A percentile compares a stretch with the other conserved stretches of the same genome.
Evolutionary conservation across 2,113 vertebrate genomes (phyloP).

Genomic region (Cyanocitta stelleri): DNA sequence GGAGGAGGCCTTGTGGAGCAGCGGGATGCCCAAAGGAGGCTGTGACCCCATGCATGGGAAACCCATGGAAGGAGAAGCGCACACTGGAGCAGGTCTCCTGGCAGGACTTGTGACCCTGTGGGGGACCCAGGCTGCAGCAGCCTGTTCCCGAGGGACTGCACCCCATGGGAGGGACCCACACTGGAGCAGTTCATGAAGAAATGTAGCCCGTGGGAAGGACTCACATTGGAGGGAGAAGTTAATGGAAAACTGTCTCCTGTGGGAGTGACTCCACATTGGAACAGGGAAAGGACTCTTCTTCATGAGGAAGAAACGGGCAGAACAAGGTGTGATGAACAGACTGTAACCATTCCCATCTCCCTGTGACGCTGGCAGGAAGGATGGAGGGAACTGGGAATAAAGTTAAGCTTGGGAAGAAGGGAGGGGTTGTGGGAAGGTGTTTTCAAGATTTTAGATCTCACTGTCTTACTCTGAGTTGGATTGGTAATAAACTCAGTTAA

Average conservation of each 20-base stretch:
- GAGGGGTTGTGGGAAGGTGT: background rate
- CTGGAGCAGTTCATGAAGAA: background rate
- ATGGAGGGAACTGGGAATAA: background rate
- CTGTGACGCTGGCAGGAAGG: background rate
- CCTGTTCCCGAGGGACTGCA: background rate
- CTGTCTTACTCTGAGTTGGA: background rate
- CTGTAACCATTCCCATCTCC: background rate
- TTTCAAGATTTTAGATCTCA: background rate
- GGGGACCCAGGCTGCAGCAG: background rate
- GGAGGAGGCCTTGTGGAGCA: background rate
- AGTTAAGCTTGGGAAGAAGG: background rate
- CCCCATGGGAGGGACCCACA: background rate
- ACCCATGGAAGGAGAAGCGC: background rate
- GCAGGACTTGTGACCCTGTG: background rate
- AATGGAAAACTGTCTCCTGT: background rate
- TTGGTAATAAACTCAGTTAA: background rate
- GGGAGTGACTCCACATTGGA: background rate
- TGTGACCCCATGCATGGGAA: background rate
- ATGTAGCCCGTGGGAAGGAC: rapidly evolving
- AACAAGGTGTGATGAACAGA: background rate
- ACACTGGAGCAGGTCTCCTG: background rate
- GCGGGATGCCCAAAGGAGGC: background rate
- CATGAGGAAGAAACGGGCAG: background rate
- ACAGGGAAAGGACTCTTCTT: background rate
- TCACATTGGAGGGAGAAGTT: background rate